These are phyloP conservation scores for Dromiciops gliroides DNA, from an alignment of 2,113 vertebrate species.

Conservation along the genomic window DNA sequence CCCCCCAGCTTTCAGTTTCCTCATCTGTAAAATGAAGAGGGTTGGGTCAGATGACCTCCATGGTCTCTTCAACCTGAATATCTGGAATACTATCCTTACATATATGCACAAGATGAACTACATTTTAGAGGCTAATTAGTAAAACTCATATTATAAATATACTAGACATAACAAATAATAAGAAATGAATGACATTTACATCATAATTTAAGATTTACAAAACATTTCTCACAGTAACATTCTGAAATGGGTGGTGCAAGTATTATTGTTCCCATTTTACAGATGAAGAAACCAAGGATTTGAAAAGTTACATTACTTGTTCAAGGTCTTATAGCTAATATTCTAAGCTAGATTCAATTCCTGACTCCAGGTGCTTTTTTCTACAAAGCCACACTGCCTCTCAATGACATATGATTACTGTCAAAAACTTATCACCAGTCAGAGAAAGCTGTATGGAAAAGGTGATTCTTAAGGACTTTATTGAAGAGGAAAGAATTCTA, in stretches of 20 bases:
- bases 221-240: not conserved
- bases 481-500: not conserved
- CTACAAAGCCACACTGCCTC: not conserved
- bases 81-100: not conserved
- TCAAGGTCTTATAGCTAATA: not conserved
- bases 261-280: not conserved
- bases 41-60: not conserved
- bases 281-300: not conserved
- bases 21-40: constrained; percentile 19
- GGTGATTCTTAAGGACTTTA: not conserved
- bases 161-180: not conserved
- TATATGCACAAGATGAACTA: not conserved
- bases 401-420: not conserved
- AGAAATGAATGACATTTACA: not conserved
- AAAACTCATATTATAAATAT: not conserved
- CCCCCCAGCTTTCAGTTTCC: not conserved
- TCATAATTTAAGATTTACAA: not conserved
- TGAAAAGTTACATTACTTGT: not conserved
- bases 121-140: not conserved
- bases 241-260: not conserved
- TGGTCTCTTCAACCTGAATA: too few relatives aligned
- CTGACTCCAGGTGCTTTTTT: not conserved
- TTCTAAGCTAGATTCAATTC: not conserved
- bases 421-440: not conserved
- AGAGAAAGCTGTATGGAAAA: not conserved